These are phyloP conservation scores for Oryzias melastigma DNA, from an alignment of 2,113 vertebrate genomes.

Conservation along the genomic window DNA sequence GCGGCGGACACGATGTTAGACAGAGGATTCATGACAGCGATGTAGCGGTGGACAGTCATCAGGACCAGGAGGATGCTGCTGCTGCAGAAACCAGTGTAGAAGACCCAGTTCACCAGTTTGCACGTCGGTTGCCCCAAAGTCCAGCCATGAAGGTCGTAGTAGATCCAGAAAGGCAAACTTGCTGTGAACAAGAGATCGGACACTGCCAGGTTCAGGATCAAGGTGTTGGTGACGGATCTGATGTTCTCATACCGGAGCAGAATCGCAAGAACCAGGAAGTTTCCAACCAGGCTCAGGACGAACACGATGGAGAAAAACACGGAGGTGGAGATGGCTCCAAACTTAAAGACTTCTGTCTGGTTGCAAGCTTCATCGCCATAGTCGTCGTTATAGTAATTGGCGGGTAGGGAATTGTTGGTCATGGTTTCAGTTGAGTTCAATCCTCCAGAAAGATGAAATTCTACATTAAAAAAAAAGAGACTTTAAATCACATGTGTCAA, in stretches of 20 bases:
- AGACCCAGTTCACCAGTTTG: slow-evolving; percentile 79
- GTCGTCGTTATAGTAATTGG: accelerated
- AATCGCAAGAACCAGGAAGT: slow-evolving; percentile 84
- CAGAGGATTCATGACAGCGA: slow-evolving; percentile 83
- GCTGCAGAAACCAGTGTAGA: slow-evolving; percentile 87
- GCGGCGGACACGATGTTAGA: slow-evolving; percentile 73
- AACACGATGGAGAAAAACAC: slow-evolving; percentile 79
- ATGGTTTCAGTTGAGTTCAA: slow-evolving; percentile 10
- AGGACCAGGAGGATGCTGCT: slow-evolving; percentile 85
- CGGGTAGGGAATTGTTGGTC: accelerated
- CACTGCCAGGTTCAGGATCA: slow-evolving; percentile 88
- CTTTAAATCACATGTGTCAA: too few species aligned
- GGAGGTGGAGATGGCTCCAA: slow-evolving; percentile 63
- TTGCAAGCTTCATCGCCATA: slow-evolving; percentile 60
- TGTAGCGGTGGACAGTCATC: slow-evolving; percentile 86
- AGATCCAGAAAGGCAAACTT: slow-evolving; percentile 84
- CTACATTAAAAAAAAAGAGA: not conserved
- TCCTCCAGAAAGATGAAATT: not conserved
- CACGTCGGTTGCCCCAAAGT: slow-evolving; percentile 80
- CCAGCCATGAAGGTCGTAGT: slow-evolving; percentile 76
- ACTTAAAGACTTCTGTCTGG: slow-evolving; percentile 17
- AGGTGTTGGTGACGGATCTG: slow-evolving; percentile 83
- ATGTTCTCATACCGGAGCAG: slow-evolving; percentile 86
- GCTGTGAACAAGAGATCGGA: slow-evolving; percentile 88
- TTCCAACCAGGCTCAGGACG: slow-evolving; percentile 86